Conservation (phyloP, 2,888 invertebrate genomes). For the Eugnorisma glareosa region DNA sequence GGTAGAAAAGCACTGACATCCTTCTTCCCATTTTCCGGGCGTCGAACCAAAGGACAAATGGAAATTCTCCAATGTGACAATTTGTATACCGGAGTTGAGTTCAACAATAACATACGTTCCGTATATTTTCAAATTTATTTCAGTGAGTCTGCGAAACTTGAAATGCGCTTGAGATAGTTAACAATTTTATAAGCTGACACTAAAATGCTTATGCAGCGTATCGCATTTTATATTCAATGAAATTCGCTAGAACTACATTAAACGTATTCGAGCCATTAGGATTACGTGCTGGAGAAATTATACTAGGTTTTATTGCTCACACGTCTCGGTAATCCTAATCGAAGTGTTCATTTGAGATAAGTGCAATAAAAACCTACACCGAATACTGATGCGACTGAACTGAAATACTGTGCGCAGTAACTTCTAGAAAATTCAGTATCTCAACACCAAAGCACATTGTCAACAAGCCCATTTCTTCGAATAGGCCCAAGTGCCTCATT, state of each 20-base stretch:
- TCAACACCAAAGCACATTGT: not conserved
- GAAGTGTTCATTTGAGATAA: constrained; percentile 28
- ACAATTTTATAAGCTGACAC: constrained; percentile 30
- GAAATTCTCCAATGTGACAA: constrained; percentile 65
- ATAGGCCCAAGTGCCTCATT: constrained; percentile 45
- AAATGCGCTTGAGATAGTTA: constrained; percentile 25
- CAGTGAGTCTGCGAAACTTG: constrained; percentile 37
- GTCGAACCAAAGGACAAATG: constrained; percentile 68
- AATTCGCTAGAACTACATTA: constrained; percentile 40
- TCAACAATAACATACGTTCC: constrained; percentile 50
- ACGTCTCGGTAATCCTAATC: constrained; percentile 37
- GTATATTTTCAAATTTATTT: constrained; percentile 56
- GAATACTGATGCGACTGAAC: constrained; percentile 24
- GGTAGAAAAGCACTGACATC: constrained; percentile 60
- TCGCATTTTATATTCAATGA: constrained; percentile 28
- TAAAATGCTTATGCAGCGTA: constrained; percentile 26
- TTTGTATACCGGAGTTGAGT: constrained; percentile 56
- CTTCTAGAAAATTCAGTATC: not conserved
- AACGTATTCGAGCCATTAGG: constrained; percentile 36
- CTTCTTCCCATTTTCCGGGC: constrained; percentile 65
- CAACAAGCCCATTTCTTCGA: constrained; percentile 19
- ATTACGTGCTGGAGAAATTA: constrained; percentile 31
- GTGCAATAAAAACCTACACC: constrained; percentile 12
- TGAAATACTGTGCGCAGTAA: constrained; percentile 15
- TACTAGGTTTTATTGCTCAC: constrained; percentile 28